phyloP scores from a whole-genome alignment of 2,888 invertebrate genomes.

The Clivina fossor region DNA sequence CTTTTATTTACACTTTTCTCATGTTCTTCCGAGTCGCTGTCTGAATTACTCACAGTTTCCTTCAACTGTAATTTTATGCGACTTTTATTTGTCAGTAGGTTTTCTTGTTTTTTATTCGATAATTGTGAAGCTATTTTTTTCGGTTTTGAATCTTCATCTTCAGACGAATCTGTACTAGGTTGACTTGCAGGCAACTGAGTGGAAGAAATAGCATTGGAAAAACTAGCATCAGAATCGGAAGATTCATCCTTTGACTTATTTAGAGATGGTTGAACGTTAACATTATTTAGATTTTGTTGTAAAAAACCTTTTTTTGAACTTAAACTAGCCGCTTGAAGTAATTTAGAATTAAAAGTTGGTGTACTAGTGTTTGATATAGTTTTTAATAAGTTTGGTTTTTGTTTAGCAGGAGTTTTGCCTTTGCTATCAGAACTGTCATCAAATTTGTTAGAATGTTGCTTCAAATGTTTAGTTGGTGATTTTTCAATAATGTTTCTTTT shows the following conservation, averaged over 20 bases:
- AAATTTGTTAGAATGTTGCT: too few species aligned
- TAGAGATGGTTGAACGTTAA: slow-evolving; percentile 1
- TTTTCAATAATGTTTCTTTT: too few species aligned
- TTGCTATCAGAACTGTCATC: too few species aligned
- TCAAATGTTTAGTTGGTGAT: too few species aligned
- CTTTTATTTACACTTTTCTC: background rate
- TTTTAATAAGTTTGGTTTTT: too few species aligned
- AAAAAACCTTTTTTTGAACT: slow-evolving; percentile 20
- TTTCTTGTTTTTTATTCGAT: background rate
- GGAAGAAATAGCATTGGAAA: slow-evolving; percentile 25
- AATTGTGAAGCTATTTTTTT: slow-evolving; percentile 3
- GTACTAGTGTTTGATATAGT: too few species aligned
- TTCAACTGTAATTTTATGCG: too few species aligned
- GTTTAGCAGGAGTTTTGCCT: too few species aligned
- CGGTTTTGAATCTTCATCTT: background rate
- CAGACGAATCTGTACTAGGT: slow-evolving; percentile 1
- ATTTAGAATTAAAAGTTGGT: slow-evolving; percentile 9
- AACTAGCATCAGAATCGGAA: slow-evolving; percentile 20
- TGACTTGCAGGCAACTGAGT: slow-evolving; percentile 17
- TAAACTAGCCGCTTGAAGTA: slow-evolving; percentile 25
- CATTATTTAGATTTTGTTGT: slow-evolving; percentile 21
- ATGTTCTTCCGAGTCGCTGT: background rate
- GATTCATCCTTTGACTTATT: slow-evolving; percentile 6
- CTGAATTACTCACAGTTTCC: background rate
- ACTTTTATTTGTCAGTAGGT: slow-evolving; percentile 1